Evolutionary conservation across 2,113 vertebrate species (phyloP).

Genomic region (Cyphomyrus discorhynchus): DNA sequence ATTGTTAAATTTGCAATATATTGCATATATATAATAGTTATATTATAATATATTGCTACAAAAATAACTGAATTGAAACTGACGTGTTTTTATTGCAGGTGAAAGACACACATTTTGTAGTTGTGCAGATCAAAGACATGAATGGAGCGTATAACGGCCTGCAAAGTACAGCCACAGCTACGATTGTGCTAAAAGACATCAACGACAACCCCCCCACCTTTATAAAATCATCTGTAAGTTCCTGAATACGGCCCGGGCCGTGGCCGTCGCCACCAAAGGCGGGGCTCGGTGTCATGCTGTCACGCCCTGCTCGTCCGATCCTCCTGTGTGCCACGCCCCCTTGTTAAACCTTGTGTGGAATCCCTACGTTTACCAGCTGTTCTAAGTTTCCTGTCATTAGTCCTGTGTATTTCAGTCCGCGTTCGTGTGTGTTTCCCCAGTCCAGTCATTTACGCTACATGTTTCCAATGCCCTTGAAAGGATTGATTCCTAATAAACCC

Average conservation of each 20-base stretch:
- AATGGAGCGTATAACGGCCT: conserved; percentile 55
- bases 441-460: no score
- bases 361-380: no score
- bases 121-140: conserved; percentile 71
- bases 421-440: no score
- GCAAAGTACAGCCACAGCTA: conserved; percentile 62
- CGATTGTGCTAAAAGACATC: conserved; percentile 62
- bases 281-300: neutral
- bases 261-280: neutral
- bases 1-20: neutral
- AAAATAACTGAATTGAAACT: neutral
- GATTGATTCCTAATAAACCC: no score
- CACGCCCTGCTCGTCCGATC: no score
- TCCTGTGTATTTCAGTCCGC: no score
- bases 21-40: neutral
- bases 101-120: conserved; percentile 48
- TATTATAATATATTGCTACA: neutral
- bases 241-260: neutral
- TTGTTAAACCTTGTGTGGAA: no score
- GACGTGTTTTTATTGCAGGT: conserved; percentile 46
- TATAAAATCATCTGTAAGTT: conserved; percentile 65
- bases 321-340: no score
- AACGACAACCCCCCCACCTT: conserved; percentile 79
- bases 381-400: no score
- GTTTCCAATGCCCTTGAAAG: no score